A percentile compares a stretch with the other conserved stretches of the same genome.
Evolutionary conservation across 1,140 invertebrate genomes (phyloP).

Genomic region (Cheumatopsyche charites): DNA sequence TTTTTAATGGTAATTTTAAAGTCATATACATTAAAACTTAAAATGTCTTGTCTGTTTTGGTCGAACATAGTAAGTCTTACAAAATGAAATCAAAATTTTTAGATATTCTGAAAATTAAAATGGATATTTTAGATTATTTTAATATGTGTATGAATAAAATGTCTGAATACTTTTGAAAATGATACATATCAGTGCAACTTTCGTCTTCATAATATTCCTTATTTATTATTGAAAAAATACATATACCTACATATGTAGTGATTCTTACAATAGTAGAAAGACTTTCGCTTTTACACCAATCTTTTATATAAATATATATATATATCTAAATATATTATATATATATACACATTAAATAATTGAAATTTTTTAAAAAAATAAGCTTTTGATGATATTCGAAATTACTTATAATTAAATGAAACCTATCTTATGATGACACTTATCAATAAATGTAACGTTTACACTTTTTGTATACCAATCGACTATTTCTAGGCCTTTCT

Average conservation of each 20-base stretch:
- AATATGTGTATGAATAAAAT: too few species aligned
- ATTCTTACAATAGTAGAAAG: conserved; percentile 43
- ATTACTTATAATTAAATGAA: conserved; percentile 45
- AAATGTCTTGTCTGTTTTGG: too few species aligned
- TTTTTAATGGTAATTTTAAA: neutral
- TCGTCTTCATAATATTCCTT: too few species aligned
- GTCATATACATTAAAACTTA: neutral
- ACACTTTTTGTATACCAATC: conserved; percentile 49
- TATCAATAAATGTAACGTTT: conserved; percentile 49
- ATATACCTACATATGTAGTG: conserved; percentile 27
- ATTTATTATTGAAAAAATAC: conserved; percentile 3
- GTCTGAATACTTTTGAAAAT: too few species aligned
- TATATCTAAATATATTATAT: conserved; percentile 27
- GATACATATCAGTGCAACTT: too few species aligned
- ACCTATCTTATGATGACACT: conserved; percentile 50
- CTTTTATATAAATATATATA: conserved; percentile 39
- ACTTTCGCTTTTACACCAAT: conserved; percentile 49
- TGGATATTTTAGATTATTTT: too few species aligned
- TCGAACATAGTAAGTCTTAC: too few species aligned
- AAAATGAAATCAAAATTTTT: too few species aligned
- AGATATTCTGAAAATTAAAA: too few species aligned
- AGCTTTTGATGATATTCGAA: conserved; percentile 29
- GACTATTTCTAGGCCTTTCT: conserved; percentile 43
- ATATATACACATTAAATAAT: conserved; percentile 21
- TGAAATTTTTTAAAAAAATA: conserved; percentile 28